Base-by-base conservation (phyloP, 2,888 invertebrate species). In the Drosophila neotestacea region DNA sequence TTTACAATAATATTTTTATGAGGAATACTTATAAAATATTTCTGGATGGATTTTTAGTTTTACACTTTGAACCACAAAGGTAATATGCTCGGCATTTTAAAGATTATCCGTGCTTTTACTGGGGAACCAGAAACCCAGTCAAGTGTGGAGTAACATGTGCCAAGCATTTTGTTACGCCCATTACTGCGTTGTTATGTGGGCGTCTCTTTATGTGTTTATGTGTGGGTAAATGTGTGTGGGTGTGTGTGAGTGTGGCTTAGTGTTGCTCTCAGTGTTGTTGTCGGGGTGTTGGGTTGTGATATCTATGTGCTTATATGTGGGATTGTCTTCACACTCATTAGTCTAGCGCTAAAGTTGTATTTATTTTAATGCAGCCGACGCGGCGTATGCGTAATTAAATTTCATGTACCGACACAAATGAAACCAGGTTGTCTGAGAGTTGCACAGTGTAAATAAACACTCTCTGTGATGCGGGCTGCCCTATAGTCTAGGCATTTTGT, bases 321-420 rank as follows among this genome's bases (percentile, higher is more conserved):
- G 28, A 61, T 44, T 58, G 63, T 60, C 72, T 54, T 66, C 64
- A 38, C 69, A 76, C 86, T 86, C 84, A 84, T 88, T 84, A 88
- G 89, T 60, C 86, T 71, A 47, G 60, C 73, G 77, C 64, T 51
- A 38, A 66, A 41, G 51, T 55, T 68, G 41, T 55, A 32, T 38
- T 54, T 67, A 32, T 61, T 56, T 39, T 50, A 55, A 62, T 62
- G 66, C 62, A 58, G 64, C 52, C 52, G 34, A 63, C 62, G 44
- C 39, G 67, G 75, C 85, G 85, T 75, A 79, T 79, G 75, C 88
- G 88, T 88, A 89, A 85, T 85, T 89, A 88, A 85, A 85, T 89
- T 88, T 74, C 63, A 77, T 54, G 27, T 11, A 10, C 38, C 16
- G 50, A 39, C 67, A 58, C 78, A 67, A 81, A 82, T 58, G 77